Evolutionary conservation across 2,797 vertebrate species (phyloP), one percentile per base, ranked within the genome.

Genomic region (Bradypus variegatus): DNA sequence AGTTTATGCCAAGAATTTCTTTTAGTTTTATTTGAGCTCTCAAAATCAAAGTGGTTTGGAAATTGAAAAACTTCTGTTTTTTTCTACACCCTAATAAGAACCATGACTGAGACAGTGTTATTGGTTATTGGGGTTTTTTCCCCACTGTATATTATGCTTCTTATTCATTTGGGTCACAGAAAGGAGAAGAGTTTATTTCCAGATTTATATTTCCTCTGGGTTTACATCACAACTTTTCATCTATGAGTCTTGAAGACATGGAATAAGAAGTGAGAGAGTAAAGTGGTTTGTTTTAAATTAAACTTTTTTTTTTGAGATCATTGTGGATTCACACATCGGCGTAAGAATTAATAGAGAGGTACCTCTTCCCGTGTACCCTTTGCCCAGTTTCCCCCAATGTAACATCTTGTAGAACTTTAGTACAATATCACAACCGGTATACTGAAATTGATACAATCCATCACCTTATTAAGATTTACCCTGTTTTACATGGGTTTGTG

Each of bases 201-300:
- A 25, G 45, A 45, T 45, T n/a, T 27, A 5, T 60, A 80, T 75
- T 85, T 92, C 77, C 11, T 88, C 70, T 90, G 67, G 69, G 73
- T 89, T 91, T 72, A 21, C 53, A 60, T 73, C 6, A 29, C 18
- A 50, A 12, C 53, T 76, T 67, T 58, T 65, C 77, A 93, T 73
- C 58, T 70, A 31, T 2, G n/a, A 93, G 38, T 78, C 55, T 50
- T 62, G 69, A 15, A 41, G 86, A 64, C 60, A 60, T 48, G 53
- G 81, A 81, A 88, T 2, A 65, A 89, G 72, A 93, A 80, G n/a
- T 45, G 65, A 95, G 89, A 70, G 11, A 60, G 58, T 72, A 53
- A 82, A 85, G 58, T 45, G 78, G 64, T 78, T 93, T 93, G 81
- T 87, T 88, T 94, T 78, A 89, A 92, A 76, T 93, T 78, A 80